Base-by-base conservation (phyloP, 2,113 vertebrate species). In the Numida meleagris region DNA sequence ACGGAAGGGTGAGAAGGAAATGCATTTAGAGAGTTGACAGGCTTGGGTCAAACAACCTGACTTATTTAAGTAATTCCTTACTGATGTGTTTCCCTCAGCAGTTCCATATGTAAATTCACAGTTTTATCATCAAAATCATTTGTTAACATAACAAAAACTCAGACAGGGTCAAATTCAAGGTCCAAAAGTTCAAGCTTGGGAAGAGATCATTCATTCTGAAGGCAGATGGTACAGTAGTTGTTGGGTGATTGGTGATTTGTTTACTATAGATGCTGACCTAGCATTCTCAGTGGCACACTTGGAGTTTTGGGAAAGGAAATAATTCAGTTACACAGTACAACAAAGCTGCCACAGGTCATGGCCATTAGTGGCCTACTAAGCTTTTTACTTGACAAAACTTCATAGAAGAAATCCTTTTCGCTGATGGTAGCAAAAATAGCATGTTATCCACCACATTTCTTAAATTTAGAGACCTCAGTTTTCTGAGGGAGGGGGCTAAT, bases 401-500 rank as follows among this genome's bases (percentile, higher is more conserved):
- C 59, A 73, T 18, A 89, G 89, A 95, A 82, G 89, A 80, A 89
- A 94, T 46, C 31, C 1, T 89, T 95, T 97, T 82, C 94, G 91
- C 96, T 93, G 94, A 96, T 84, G 71, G 87, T 83, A 73, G 93
- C 86, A 97, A 96, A 97, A 95, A 75, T 34, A 94, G n/a, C 73
- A 72, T 84, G 86, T 93, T 72, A 79, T 89, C 82, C 59, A 57
- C 55, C 72, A 48, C 63, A 93, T 96, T 96, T 95, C 53, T 66
- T 95, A 97, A 96, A 97, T 96, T 96, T 96, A 89, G 82, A 36
- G 66, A 31, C 16, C 43, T 75, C 93, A 82, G 38, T 96, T 95
- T 97, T 96, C 93, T 96, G 83, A 91, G 33, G 18, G 18, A 66
- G 18, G 58, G 5, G 18, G 68, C 42, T 50, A 74, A 91, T 72